Evolutionary conservation across 92 coral and sea anemone species (phyloP), one percentile per base, ranked within the genome.

Genomic region (Zoanthus solanderi): DNA sequence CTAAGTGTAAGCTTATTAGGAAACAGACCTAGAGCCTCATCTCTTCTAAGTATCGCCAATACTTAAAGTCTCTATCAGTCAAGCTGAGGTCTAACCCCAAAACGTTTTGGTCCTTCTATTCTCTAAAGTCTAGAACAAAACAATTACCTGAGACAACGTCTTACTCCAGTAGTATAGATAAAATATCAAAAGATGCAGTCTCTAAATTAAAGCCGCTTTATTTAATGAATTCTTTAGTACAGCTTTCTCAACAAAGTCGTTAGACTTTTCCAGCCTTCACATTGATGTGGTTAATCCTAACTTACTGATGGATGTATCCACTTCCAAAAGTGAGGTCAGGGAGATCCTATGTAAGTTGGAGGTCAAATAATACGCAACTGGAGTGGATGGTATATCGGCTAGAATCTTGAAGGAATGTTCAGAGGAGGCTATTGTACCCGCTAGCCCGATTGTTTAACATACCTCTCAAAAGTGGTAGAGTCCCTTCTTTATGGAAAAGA

Each of bases 11-110:
- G 83, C 66, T 79, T 60, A 48, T 90, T 53, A 85, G 87, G 83
- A 90, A 86, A 58, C 17, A 90, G 71, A 90, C 84, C 32, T 85
- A 90, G 83, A 85, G 86, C 44, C 92, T 79, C 45, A 90, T 90
- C 89, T 90, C 92, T 23, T 90, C 76, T 79, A 90, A 90, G 89
- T 90, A 85, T 8, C 15, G 48, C 58, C 87, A 78, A 56, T 85
- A 90, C 9, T 84, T 89, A 56, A 89, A 84, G 89, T 84, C 83
- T 47, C 73, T 85, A 46, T 71, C 87, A 37, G 57, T 14, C 57
- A 88, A 82, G 50, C 76, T 60, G 30, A 88, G 82, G 72, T 1
- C 48, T 29, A 89, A 83, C 17, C 88, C 85, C 5, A 76, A 77
- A 76, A 83, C 1, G n/a, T 66, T 83, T 76, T 76, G 85, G 85